Conservation (phyloP, 1,140 invertebrate genomes). For the Monochamus saltuarius region DNA sequence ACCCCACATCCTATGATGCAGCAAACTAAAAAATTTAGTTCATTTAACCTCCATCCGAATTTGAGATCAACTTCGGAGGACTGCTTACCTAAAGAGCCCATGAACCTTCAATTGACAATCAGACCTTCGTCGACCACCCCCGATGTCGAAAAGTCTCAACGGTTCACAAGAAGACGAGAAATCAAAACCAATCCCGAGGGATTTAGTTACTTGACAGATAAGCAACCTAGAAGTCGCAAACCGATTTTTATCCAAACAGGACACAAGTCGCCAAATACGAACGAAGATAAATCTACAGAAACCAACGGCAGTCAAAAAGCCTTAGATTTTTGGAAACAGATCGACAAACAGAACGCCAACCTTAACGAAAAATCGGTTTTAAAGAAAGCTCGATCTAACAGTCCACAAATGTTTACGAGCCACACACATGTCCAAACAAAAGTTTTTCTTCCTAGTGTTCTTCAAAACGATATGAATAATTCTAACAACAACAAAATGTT, state of each 20-base stretch:
- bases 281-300: constrained; percentile 11
- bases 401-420: constrained; percentile 48
- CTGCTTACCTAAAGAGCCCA: constrained; percentile 49
- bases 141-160: constrained; percentile 48
- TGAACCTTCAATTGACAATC: constrained; percentile 43
- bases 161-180: constrained; percentile 29
- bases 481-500: not conserved
- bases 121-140: constrained; percentile 61
- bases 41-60: constrained; percentile 37
- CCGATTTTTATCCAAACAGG: constrained; percentile 56
- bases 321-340: constrained; percentile 64
- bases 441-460: constrained; percentile 42
- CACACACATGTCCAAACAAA: constrained; percentile 45
- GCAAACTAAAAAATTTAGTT: constrained; percentile 29
- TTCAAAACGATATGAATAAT: constrained; percentile 23
- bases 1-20: not conserved
- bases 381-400: constrained; percentile 22
- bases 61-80: constrained; percentile 59
- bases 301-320: constrained; percentile 46
- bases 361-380: constrained; percentile 16
- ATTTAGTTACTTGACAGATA: constrained; percentile 66
- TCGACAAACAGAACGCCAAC: constrained; percentile 56
- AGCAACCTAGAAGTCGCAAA: constrained; percentile 64
- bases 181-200: constrained; percentile 38
- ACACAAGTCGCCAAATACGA: constrained; percentile 22